These are phyloP conservation scores for Pipistrellus kuhlii DNA, from an alignment of 2,797 vertebrate genomes.

Conservation along the genomic window DNA sequence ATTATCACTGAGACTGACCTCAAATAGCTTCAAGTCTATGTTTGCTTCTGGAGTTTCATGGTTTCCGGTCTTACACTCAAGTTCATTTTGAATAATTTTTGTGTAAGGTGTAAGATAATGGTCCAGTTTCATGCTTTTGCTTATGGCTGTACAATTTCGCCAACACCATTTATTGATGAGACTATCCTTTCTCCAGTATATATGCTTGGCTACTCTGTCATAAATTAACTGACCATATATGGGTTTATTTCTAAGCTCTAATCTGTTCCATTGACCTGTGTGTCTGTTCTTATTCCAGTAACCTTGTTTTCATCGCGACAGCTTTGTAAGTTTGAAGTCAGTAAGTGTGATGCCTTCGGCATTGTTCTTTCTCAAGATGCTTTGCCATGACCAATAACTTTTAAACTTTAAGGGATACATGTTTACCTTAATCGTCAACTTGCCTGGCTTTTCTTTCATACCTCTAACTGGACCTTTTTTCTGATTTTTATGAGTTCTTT, in stretches of 20 bases:
- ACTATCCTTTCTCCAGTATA: not conserved
- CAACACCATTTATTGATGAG: not conserved
- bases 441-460: not conserved
- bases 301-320: not conserved
- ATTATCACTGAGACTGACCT: not conserved
- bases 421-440: not conserved
- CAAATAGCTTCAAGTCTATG: not conserved
- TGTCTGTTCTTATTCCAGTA: not conserved
- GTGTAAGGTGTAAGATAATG: not conserved
- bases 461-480: not conserved
- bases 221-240: not conserved
- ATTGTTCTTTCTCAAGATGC: not conserved
- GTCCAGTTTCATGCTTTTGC: not conserved
- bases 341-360: not conserved
- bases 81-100: not conserved
- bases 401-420: not conserved
- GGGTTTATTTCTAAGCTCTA: not conserved
- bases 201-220: not conserved
- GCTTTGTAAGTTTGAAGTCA: not conserved
- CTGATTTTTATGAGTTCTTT: conserved; percentile 16
- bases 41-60: not conserved
- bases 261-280: not conserved
- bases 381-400: not conserved
- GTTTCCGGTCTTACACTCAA: not conserved
- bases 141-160: not conserved